These are phyloP conservation scores for Allygus modestus DNA, from an alignment of 2,888 invertebrate species.

Conservation along the genomic window DNA sequence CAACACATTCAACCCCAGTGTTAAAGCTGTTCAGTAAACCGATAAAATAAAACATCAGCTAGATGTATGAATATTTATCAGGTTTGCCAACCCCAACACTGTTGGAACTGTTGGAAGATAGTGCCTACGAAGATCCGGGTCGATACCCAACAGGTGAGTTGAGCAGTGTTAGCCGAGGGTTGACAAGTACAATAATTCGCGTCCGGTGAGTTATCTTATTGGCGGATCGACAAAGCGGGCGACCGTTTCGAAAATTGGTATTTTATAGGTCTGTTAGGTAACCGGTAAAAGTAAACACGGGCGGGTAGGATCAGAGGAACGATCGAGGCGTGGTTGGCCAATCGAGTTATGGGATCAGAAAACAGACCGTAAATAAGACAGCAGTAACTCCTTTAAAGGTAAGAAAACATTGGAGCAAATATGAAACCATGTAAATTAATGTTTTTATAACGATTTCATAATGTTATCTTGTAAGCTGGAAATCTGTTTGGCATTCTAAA, in stretches of 20 bases:
- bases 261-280: constrained; percentile 10
- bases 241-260: constrained; percentile 31
- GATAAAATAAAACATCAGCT: too few relatives aligned
- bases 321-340: not conserved
- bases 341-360: constrained; percentile 11
- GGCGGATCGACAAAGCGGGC: not conserved
- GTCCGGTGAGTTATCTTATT: constrained; percentile 5
- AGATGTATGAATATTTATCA: too few relatives aligned
- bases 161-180: not conserved
- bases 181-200: constrained; percentile 13
- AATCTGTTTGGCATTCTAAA: too few relatives aligned
- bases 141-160: not conserved
- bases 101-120: too few relatives aligned
- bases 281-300: constrained; percentile 16
- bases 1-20: too few relatives aligned
- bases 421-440: too few relatives aligned
- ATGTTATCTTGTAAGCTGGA: too few relatives aligned
- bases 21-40: too few relatives aligned
- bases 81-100: too few relatives aligned
- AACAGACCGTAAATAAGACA: not conserved
- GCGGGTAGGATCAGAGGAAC: not conserved
- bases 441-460: too few relatives aligned
- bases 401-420: too few relatives aligned
- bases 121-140: not conserved
- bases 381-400: not conserved